Evolutionary conservation across 2,113 vertebrate genomes (phyloP).

Genomic region (Prochilodus magdalenae): DNA sequence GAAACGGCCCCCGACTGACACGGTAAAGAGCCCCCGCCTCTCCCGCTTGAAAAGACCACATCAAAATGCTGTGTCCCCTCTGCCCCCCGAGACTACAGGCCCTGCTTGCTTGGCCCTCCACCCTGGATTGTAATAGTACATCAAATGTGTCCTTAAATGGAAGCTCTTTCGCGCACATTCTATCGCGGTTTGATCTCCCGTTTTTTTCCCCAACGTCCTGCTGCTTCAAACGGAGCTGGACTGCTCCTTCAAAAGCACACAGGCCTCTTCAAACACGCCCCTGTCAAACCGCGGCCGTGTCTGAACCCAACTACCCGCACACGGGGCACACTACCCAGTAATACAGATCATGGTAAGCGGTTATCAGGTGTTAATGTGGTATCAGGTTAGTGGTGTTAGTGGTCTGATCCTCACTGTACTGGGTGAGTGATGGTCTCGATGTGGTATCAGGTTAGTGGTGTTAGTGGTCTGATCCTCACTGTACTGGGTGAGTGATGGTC

Average conservation of each 20-base stretch:
- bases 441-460: too few relatives aligned
- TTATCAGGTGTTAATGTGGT: not conserved
- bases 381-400: too few relatives aligned
- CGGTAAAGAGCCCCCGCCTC: not conserved
- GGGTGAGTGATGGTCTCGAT: too few relatives aligned
- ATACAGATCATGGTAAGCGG: not conserved
- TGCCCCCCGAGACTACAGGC: constrained; percentile 27
- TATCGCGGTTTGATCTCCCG: constrained; percentile 54
- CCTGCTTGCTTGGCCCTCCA: constrained; percentile 27
- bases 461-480: too few relatives aligned
- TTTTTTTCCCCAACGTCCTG: constrained; percentile 42
- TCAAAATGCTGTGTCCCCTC: constrained; percentile 41
- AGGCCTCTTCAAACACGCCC: constrained; percentile 52
- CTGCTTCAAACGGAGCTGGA: constrained; percentile 54
- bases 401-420: too few relatives aligned
- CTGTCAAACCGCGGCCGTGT: constrained; percentile 20
- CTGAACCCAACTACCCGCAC: constrained; percentile 19
- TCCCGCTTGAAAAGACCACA: constrained; percentile 5
- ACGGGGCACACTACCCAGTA: not conserved
- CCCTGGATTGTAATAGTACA: constrained; percentile 50
- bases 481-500: too few relatives aligned
- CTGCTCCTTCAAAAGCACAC: constrained; percentile 43
- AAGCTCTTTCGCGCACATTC: constrained; percentile 42
- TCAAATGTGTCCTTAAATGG: constrained; percentile 54
- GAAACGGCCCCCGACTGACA: not conserved